phyloP scores from a whole-genome alignment of 2,888 invertebrate genomes.

The Tetheella fluctuosa region DNA sequence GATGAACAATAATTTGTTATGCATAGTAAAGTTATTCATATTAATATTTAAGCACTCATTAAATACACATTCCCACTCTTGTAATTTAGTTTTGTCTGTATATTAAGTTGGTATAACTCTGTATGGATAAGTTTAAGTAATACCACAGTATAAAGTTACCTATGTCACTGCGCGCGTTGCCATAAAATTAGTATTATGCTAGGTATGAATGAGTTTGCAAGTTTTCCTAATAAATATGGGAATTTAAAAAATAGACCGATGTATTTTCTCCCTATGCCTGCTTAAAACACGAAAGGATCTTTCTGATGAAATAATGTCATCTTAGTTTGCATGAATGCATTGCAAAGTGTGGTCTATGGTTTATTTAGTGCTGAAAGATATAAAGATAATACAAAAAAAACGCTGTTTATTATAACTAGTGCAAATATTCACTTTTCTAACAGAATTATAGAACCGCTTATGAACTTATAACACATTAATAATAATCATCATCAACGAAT shows the following conservation, averaged over 20 bases:
- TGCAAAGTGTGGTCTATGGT: background rate
- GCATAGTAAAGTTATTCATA: slow-evolving; percentile 13
- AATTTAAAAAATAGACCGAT: background rate
- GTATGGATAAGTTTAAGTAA: slow-evolving; percentile 26
- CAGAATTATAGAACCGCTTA: background rate
- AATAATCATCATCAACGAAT: slow-evolving; percentile 4
- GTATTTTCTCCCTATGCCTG: background rate
- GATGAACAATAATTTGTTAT: slow-evolving; percentile 34
- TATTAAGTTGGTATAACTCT: slow-evolving; percentile 57
- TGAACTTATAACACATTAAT: background rate
- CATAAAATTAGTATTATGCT: slow-evolving; percentile 64
- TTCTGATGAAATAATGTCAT: background rate
- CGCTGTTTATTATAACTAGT: slow-evolving; percentile 4
- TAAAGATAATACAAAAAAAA: background rate
- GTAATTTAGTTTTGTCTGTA: slow-evolving; percentile 61
- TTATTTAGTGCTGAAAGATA: background rate
- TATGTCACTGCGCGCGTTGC: slow-evolving; percentile 73
- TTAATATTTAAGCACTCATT: slow-evolving; percentile 32
- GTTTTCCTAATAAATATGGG: slow-evolving; percentile 14
- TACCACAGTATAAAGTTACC: slow-evolving; percentile 73
- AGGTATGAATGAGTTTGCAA: slow-evolving; percentile 11
- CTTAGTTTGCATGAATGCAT: background rate
- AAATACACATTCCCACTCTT: slow-evolving; percentile 67
- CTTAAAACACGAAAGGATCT: background rate
- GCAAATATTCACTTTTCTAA: slow-evolving; percentile 3